Evolutionary conservation across 2,797 vertebrate species (phyloP).

Genomic region (Ptychadena robeensis): DNA sequence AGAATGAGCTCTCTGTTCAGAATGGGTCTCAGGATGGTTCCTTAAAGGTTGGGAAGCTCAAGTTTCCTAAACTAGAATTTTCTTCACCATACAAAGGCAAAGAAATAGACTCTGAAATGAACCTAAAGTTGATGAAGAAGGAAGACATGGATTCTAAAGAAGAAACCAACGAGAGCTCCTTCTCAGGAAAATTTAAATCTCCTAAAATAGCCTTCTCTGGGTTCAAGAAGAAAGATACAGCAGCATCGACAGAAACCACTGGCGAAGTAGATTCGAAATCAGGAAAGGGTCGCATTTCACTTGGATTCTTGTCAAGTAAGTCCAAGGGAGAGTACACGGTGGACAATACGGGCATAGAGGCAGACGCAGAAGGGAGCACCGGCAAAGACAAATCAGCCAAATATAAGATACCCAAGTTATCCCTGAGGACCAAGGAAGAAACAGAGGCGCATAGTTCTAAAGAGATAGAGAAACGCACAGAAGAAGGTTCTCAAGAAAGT

Average conservation of each 20-base stretch:
- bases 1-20: slow-evolving; percentile 65
- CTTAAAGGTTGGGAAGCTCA: slow-evolving; percentile 73
- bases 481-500: slow-evolving; percentile 70
- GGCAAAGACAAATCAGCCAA: slow-evolving; percentile 75
- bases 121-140: slow-evolving; percentile 58
- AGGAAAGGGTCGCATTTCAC: slow-evolving; percentile 67
- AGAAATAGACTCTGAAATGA: slow-evolving; percentile 65
- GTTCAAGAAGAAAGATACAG: slow-evolving; percentile 65
- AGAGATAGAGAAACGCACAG: slow-evolving; percentile 69
- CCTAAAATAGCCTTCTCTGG: slow-evolving; percentile 68
- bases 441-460: slow-evolving; percentile 76
- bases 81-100: slow-evolving; percentile 74
- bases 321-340: slow-evolving; percentile 68
- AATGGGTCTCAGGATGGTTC: slow-evolving; percentile 70
- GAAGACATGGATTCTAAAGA: slow-evolving; percentile 63
- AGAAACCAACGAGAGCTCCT: slow-evolving; percentile 31
- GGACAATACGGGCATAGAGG: slow-evolving; percentile 51
- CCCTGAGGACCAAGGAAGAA: slow-evolving; percentile 79
- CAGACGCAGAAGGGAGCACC: neutral
- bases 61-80: slow-evolving; percentile 82
- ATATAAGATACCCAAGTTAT: slow-evolving; percentile 83
- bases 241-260: slow-evolving; percentile 55
- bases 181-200: slow-evolving; percentile 64
- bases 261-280: slow-evolving; percentile 70
- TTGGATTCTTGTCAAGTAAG: slow-evolving; percentile 69